phyloP scores from a whole-genome alignment of 2,888 invertebrate species.

The Dasysyrphus tricinctus region DNA sequence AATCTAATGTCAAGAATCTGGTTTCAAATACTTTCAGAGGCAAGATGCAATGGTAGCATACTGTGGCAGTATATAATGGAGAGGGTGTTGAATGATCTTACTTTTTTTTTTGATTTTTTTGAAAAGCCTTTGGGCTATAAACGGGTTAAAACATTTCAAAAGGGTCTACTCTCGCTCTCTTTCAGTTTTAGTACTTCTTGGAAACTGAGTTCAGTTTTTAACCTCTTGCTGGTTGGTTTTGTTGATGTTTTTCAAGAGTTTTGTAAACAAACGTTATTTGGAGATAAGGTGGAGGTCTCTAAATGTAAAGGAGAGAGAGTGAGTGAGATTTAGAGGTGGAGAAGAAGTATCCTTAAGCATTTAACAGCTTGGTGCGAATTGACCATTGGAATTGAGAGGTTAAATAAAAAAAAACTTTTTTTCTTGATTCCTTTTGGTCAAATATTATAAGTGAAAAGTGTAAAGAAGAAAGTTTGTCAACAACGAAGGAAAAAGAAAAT shows the following conservation, averaged over 20 bases:
- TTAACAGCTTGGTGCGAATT: slow-evolving; percentile 25
- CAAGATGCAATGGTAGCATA: slow-evolving; percentile 15
- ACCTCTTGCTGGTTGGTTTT: slow-evolving; percentile 44
- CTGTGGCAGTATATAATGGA: not conserved
- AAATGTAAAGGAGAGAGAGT: not conserved
- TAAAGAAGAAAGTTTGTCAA: not conserved
- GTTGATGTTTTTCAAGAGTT: slow-evolving; percentile 62
- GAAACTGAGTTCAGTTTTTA: slow-evolving; percentile 55
- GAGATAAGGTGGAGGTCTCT: not conserved
- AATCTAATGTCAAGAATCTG: slow-evolving; percentile 70
- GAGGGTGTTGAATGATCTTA: slow-evolving; percentile 21
- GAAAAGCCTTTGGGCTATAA: slow-evolving; percentile 67
- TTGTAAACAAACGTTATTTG: slow-evolving; percentile 66
- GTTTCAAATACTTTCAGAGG: slow-evolving; percentile 24
- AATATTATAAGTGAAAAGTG: not conserved
- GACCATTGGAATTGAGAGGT: slow-evolving; percentile 4
- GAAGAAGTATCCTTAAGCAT: not conserved
- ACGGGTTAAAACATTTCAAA: slow-evolving; percentile 67
- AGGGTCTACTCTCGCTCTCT: slow-evolving; percentile 48
- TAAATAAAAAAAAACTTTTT: not conserved
- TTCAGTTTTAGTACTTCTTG: slow-evolving; percentile 33
- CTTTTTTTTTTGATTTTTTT: slow-evolving; percentile 8
- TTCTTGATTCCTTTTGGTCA: not conserved
- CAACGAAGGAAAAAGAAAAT: not conserved
- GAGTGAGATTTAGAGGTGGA: not conserved